These are phyloP conservation scores for Drosophila micromelanica DNA, from an alignment of 1,140 invertebrate species.

Conservation along the genomic window DNA sequence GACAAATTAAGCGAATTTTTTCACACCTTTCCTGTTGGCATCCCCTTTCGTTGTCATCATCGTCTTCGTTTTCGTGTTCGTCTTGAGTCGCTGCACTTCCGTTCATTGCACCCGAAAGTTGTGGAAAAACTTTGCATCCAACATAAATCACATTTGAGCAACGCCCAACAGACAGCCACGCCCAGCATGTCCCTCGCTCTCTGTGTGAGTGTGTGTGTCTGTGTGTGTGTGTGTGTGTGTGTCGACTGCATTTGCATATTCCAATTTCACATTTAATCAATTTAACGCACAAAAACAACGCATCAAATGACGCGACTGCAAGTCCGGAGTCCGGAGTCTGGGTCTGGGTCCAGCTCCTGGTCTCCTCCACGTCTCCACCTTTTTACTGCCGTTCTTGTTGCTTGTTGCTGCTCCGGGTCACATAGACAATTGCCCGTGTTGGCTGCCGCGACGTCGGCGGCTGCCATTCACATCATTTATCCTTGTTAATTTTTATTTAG, in stretches of 20 bases:
- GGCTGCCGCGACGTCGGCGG: slow-evolving; percentile 24
- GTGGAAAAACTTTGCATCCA: slow-evolving; percentile 72
- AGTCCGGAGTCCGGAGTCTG: slow-evolving; percentile 1
- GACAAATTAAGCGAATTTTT: slow-evolving; percentile 76
- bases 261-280: slow-evolving; percentile 79
- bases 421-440: slow-evolving; percentile 56
- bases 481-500: slow-evolving; percentile 80
- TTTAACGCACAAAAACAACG: slow-evolving; percentile 50
- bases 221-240: slow-evolving; percentile 17
- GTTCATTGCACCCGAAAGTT: slow-evolving; percentile 74
- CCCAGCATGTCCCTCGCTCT: slow-evolving; percentile 26
- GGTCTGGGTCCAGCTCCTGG: slow-evolving; percentile 2
- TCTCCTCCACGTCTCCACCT: not conserved
- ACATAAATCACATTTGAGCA: slow-evolving; percentile 71
- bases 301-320: slow-evolving; percentile 29
- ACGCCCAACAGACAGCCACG: slow-evolving; percentile 47
- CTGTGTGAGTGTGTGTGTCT: slow-evolving; percentile 11
- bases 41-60: slow-evolving; percentile 52
- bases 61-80: slow-evolving; percentile 1
- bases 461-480: slow-evolving; percentile 70
- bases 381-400: not conserved
- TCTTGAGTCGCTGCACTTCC: slow-evolving; percentile 63
- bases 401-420: slow-evolving; percentile 7
- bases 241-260: slow-evolving; percentile 70
- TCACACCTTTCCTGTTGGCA: slow-evolving; percentile 52